Base-by-base conservation (phyloP, 1,140 invertebrate species). In the Atta colombica region DNA sequence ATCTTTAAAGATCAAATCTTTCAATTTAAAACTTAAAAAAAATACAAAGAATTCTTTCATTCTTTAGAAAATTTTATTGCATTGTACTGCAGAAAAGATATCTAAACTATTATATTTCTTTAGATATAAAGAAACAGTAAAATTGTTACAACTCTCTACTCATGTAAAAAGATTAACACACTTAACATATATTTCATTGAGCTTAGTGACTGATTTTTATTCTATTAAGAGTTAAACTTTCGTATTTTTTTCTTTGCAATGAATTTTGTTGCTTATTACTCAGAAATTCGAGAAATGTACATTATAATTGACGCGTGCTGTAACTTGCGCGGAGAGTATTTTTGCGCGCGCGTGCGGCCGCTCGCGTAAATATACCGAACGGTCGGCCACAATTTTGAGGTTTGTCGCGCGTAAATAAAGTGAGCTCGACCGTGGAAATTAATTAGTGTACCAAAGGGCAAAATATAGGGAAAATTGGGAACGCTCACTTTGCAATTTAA, bases 371-470 rank as follows among this genome's bases (percentile, higher is more conserved):
- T 91, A 89, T 87, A 89, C 69, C 60, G 61, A 39, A 66, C 65
- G 85, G 60, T 28, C 61, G 31, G 85, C 77, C 85, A 90, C 77
- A 91, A 92, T 90, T 92, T 92, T 92, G 81, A 90, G 85, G 88
- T 91, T 89, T 91, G 91, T 92, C 89, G 87, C 91, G 89, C 91
- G 90, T 92, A 93, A 93, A 93, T 91, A 92, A 91, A 92, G 87
- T 88, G 86, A 86, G 90, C 68, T 89, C 71, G 87, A 90, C 81
- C 87, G 82, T 92, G 87, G 91, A 92, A 93, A 92, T 91, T 93
- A 93, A 93, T 93, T 91, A 92, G 87, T 69, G 87, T 86, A 78
- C 89, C 87, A 74, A 86, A 75, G 81, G 87, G 87, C 61, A 91
- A 91, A 91, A 87, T 87, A 85, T 89, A 89, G 81, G 85, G 90